Conservation (phyloP, 2,888 invertebrate genomes). For the Darwinula stevensoni region DNA sequence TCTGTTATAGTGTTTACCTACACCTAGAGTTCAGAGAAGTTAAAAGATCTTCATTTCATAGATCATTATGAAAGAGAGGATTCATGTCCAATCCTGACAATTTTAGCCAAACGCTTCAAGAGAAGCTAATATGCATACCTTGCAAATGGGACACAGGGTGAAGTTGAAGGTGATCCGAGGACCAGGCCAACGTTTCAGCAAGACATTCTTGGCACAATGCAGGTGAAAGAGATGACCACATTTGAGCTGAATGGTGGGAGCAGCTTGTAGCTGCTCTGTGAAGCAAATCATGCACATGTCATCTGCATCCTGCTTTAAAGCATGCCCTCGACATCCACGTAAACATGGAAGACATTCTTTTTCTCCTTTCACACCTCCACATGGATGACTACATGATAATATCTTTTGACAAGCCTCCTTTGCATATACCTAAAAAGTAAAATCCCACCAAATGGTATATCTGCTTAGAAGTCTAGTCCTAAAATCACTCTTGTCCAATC, state of each 20-base stretch:
- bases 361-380: conserved; percentile 75
- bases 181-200: conserved; percentile 68
- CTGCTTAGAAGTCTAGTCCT: conserved; percentile 12
- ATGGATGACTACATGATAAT: conserved; percentile 61
- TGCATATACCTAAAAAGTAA: conserved; percentile 30
- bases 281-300: conserved; percentile 99
- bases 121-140: conserved; percentile 26
- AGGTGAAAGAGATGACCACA: conserved; percentile 91
- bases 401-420: conserved; percentile 51
- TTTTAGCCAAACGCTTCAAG: too few species aligned
- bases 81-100: too few species aligned
- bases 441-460: neutral
- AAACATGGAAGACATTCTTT: conserved; percentile 58
- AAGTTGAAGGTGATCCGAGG: conserved; percentile 89
- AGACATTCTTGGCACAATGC: conserved; percentile 58
- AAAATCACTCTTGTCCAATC: too few species aligned
- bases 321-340: conserved; percentile 18
- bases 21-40: too few species aligned
- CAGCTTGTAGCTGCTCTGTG: conserved; percentile 78
- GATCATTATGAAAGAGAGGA: too few species aligned
- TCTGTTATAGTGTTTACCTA: too few species aligned
- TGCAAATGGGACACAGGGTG: conserved; percentile 85
- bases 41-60: too few species aligned
- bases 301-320: conserved; percentile 73
- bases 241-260: conserved; percentile 68